phyloP scores from a whole-genome alignment of 2,888 invertebrate genomes.

The Cremastinae sp. region DNA sequence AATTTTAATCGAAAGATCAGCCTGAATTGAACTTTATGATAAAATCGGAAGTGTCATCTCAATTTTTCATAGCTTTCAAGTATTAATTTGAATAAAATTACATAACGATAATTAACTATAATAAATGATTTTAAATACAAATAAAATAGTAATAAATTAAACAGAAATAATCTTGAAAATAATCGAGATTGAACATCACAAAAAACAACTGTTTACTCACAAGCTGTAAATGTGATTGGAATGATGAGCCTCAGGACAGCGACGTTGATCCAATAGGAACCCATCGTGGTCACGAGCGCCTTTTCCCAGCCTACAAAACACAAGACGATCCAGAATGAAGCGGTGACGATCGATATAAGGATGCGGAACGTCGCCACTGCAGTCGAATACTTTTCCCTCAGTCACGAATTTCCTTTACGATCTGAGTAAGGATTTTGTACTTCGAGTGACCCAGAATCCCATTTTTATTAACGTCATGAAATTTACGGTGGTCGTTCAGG shows the following conservation, averaged over 20 bases:
- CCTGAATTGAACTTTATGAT: no score
- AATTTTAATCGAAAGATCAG: no score
- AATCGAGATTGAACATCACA: no score
- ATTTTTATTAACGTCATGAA: constrained; percentile 13
- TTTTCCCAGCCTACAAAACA: constrained; percentile 68
- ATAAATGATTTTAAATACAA: no score
- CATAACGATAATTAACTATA: no score
- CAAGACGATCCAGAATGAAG: not conserved
- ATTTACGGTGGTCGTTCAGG: not conserved
- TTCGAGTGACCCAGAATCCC: constrained; percentile 23
- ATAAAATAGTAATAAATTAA: no score
- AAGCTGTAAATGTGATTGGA: constrained; percentile 81
- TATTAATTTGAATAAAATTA: no score
- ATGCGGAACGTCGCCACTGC: constrained; percentile 57
- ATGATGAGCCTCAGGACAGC: constrained; percentile 81
- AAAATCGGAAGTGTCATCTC: no score
- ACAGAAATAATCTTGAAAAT: no score
- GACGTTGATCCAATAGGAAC: constrained; percentile 80
- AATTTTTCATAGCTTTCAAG: no score
- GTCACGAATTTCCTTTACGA: constrained; percentile 29
- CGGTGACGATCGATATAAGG: constrained; percentile 48
- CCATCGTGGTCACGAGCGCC: constrained; percentile 75
- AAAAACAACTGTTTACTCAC: constrained; percentile 77
- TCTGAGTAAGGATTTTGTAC: constrained; percentile 27
- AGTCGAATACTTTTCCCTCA: constrained; percentile 61